Evolutionary conservation across 2,888 invertebrate genomes (phyloP), one percentile per base, ranked within the genome.

Genomic region (Tachina lurida): DNA sequence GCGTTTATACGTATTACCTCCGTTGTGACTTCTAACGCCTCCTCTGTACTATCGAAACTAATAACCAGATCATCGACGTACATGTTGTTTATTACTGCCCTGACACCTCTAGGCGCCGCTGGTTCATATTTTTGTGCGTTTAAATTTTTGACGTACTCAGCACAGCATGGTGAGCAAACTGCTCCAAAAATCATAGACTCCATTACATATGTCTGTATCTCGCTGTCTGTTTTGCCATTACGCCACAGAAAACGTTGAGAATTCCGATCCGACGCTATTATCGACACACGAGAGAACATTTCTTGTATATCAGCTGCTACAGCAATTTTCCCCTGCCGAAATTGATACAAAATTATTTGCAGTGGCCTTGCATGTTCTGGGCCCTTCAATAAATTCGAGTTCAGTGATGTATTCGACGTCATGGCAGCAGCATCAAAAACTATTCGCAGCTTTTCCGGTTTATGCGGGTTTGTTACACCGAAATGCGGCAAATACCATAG

Each of bases 81-180:
- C 1, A 12, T 62, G 15, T 19, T 17, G 19, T 43, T 17, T 12
- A 62, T 17, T 15, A 62, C 62, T 0, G 62, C 43, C 1, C 8
- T 62, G 1, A 43, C 10, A 4, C 62, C 62, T 5, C 43, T 41
- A 17, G 62, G 62, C 62, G 10, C 1, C 1, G 5, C 43, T 1
- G 43, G 43, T 5, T 41, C 15, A 41, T 17, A 41, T 17, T 12
- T 5, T 0, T 5, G 17, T 3, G 89, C 89, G 41, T 90, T 91
- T 5, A 78, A 49, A 56, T 90, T 89, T 78, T 90, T 90, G 3
- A 90, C 82, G 54, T 89, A 87, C 45, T 88, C 84, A 0, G 90
- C 91, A n/a, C 87, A 88, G 75, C 88, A 89, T 0, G 89, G 90
- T 10, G 89, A 89, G 13, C 84, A 83, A 4, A 60, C 39, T n/a